Evolutionary conservation across 2,113 vertebrate species (phyloP).

Genomic region (Paradisaea rubra): DNA sequence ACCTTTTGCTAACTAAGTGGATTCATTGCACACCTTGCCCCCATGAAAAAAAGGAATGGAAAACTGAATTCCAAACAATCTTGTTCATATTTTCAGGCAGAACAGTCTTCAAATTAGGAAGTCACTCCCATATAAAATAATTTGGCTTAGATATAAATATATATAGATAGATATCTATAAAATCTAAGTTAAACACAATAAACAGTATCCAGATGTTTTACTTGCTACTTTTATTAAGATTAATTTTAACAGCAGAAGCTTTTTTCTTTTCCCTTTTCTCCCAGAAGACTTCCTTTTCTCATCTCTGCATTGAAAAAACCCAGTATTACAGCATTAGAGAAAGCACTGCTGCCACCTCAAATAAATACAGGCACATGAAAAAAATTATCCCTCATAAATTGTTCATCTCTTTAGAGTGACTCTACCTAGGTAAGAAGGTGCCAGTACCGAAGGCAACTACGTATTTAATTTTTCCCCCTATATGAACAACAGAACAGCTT

Average conservation of each 20-base stretch:
- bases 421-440: not conserved
- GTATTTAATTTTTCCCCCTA: not conserved
- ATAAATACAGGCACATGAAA: not conserved
- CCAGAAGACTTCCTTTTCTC: not conserved
- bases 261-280: not conserved
- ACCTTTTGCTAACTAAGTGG: slow-evolving; percentile 13
- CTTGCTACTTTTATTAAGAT: not conserved
- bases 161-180: not conserved
- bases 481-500: not conserved
- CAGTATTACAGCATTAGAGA: not conserved
- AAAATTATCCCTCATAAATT: not conserved
- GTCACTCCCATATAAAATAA: not conserved
- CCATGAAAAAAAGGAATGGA: not conserved
- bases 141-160: not conserved
- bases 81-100: slow-evolving; percentile 31
- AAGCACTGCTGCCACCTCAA: not conserved
- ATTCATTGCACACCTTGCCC: not conserved
- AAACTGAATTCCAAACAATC: slow-evolving; percentile 58
- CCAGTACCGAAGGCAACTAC: not conserved
- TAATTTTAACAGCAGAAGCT: not conserved
- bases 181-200: not conserved
- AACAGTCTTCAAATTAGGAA: slow-evolving; percentile 34
- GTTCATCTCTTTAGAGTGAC: not conserved
- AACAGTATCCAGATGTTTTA: not conserved
- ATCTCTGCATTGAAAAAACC: not conserved